These are phyloP conservation scores for Myopa testacea DNA, from an alignment of 2,888 invertebrate genomes.

Conservation along the genomic window DNA sequence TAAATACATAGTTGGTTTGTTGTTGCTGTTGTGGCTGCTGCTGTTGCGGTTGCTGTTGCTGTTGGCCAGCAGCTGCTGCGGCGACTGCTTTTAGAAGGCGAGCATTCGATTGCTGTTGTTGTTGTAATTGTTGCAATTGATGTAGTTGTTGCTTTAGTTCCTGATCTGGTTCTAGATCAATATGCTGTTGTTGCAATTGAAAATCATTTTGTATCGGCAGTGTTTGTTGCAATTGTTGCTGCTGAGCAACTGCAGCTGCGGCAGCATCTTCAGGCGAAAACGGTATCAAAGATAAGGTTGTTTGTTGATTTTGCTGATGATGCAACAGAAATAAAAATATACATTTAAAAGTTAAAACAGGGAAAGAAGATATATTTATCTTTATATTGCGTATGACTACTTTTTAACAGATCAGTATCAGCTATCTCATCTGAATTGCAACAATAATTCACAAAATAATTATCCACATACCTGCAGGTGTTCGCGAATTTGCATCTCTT, in stretches of 20 bases:
- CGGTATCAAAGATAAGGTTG: constrained; percentile 64
- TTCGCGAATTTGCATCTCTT: constrained; percentile 68
- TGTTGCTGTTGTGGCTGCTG: constrained; percentile 55
- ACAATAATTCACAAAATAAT: too few relatives aligned
- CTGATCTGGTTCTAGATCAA: constrained; percentile 58
- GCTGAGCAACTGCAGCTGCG: constrained; percentile 52
- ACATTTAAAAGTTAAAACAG: background rate
- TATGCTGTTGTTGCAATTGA: constrained; percentile 59
- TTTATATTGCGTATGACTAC: background rate
- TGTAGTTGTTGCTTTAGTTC: constrained; percentile 61
- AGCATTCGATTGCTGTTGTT: constrained; percentile 63
- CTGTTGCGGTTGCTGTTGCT: constrained; percentile 49
- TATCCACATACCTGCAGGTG: constrained; percentile 62
- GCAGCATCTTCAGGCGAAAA: constrained; percentile 60
- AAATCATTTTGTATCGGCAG: constrained; percentile 61
- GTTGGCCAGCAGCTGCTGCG: constrained; percentile 58
- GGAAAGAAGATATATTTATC: background rate
- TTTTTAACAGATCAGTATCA: background rate
- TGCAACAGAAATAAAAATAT: too few relatives aligned
- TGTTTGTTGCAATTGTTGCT: constrained; percentile 54
- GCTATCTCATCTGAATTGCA: too few relatives aligned
- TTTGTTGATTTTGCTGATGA: constrained; percentile 63
- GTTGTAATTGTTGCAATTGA: constrained; percentile 55
- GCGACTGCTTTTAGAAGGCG: constrained; percentile 63
- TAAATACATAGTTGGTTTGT: constrained; percentile 66